A percentile compares a stretch with the other conserved stretches of the same genome.
Conservation (phyloP, 2,888 invertebrate species). For the Caenorhabditis doughertyi region DNA sequence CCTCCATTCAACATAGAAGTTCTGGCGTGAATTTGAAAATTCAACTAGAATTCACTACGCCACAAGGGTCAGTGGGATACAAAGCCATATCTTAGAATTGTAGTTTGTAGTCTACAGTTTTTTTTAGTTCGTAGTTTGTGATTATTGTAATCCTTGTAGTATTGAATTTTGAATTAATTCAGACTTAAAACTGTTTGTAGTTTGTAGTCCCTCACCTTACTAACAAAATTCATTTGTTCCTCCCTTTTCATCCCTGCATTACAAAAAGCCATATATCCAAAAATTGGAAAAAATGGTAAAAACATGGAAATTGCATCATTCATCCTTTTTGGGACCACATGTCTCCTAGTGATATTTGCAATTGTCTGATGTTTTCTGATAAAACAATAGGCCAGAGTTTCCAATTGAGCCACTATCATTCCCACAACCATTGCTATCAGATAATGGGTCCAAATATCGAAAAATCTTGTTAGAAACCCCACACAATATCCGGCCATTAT, state of each 20-base stretch:
- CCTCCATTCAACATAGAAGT: too few relatives aligned
- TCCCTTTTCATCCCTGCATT: slow-evolving; percentile 21
- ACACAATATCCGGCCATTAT: slow-evolving; percentile 9
- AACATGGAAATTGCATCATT: background rate
- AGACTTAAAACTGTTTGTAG: too few relatives aligned
- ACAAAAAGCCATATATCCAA: slow-evolving; percentile 25
- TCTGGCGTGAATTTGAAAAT: too few relatives aligned
- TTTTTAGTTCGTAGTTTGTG: too few relatives aligned
- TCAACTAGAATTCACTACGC: too few relatives aligned
- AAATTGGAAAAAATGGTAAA: slow-evolving; percentile 1
- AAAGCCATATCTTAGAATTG: too few relatives aligned
- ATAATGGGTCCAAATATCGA: slow-evolving; percentile 28
- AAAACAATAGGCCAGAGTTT: slow-evolving; percentile 26
- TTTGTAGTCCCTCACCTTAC: background rate
- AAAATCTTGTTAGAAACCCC: slow-evolving; percentile 3
- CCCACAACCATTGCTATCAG: slow-evolving; percentile 4
- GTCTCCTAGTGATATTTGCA: slow-evolving; percentile 23
- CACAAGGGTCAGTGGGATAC: too few relatives aligned
- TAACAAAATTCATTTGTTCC: slow-evolving; percentile 42
- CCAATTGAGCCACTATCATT: slow-evolving; percentile 36
- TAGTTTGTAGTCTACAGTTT: too few relatives aligned
- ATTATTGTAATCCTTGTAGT: too few relatives aligned
- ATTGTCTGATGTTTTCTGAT: slow-evolving; percentile 48
- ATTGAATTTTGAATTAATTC: too few relatives aligned
- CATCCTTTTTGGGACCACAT: slow-evolving; percentile 3